Percentiles rank a stretch among this genome's conserved stretches.
phyloP scores from a whole-genome alignment of 2,888 invertebrate species.

The Fissipunctia ypsillon region DNA sequence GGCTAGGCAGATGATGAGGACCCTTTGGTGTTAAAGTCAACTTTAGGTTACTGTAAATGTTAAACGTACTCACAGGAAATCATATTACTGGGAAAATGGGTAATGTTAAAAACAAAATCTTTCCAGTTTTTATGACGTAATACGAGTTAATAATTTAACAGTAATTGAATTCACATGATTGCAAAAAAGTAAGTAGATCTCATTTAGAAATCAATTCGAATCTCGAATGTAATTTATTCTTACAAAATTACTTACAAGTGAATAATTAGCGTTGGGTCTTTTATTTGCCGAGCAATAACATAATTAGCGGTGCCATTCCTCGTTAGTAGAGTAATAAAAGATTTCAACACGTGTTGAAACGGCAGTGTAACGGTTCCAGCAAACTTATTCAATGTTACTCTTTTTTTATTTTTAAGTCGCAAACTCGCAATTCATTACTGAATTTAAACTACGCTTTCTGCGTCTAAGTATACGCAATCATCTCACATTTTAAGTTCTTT shows the following conservation, averaged over 20 bases:
- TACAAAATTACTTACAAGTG: constrained; percentile 52
- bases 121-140: background rate
- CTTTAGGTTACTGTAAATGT: background rate
- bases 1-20: too few species aligned
- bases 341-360: constrained; percentile 48
- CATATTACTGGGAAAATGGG: background rate
- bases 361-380: constrained; percentile 34
- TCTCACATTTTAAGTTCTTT: background rate
- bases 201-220: constrained; percentile 51
- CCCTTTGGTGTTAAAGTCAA: background rate
- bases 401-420: constrained; percentile 43
- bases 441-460: constrained; percentile 38
- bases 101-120: background rate
- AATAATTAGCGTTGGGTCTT: constrained; percentile 42
- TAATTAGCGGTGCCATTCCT: constrained; percentile 50
- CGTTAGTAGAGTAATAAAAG: constrained; percentile 34
- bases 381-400: constrained; percentile 23
- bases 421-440: constrained; percentile 28
- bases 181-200: constrained; percentile 20
- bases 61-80: background rate
- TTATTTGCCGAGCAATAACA: constrained; percentile 45
- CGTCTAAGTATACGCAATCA: background rate
- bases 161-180: constrained; percentile 29
- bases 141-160: background rate
- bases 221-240: constrained; percentile 36